Evolutionary conservation across 2,113 vertebrate genomes (phyloP).

Genomic region (Anhinga anhinga): DNA sequence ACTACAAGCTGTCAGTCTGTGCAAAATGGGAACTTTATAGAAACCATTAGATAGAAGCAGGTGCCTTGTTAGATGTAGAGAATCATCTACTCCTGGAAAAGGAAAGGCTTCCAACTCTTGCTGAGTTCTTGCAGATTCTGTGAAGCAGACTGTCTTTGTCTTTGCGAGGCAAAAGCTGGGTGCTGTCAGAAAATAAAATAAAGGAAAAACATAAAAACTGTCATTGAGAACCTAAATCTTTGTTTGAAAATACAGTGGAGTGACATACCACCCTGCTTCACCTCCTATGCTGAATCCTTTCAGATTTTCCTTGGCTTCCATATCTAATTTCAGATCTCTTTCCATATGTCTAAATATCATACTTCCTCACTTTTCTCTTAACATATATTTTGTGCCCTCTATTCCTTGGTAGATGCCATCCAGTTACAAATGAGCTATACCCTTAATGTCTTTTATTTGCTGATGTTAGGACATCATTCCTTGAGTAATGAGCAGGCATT

Average conservation of each 20-base stretch:
- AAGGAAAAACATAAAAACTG: not conserved
- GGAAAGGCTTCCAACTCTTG: not conserved
- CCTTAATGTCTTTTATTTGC: not conserved
- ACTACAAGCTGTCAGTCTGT: not conserved
- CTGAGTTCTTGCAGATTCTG: not conserved
- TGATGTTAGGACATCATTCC: not conserved
- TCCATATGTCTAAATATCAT: not conserved
- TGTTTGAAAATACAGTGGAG: not conserved
- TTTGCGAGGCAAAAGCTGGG: not conserved
- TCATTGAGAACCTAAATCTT: not conserved
- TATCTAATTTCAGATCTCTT: not conserved
- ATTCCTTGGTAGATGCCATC: not conserved
- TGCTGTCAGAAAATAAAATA: not conserved
- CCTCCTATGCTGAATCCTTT: not conserved
- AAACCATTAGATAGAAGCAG: not conserved
- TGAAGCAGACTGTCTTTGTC: not conserved
- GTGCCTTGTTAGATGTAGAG: not conserved
- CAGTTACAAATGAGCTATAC: not conserved
- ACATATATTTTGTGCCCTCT: not conserved
- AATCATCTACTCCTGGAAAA: not conserved
- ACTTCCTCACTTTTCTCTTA: not conserved
- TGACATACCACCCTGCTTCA: not conserved
- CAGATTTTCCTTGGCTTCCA: not conserved
- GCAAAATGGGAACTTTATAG: not conserved
- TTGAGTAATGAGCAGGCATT: not conserved